Conservation (phyloP, 2,888 invertebrate genomes). For the Napeogenes inachia region DNA sequence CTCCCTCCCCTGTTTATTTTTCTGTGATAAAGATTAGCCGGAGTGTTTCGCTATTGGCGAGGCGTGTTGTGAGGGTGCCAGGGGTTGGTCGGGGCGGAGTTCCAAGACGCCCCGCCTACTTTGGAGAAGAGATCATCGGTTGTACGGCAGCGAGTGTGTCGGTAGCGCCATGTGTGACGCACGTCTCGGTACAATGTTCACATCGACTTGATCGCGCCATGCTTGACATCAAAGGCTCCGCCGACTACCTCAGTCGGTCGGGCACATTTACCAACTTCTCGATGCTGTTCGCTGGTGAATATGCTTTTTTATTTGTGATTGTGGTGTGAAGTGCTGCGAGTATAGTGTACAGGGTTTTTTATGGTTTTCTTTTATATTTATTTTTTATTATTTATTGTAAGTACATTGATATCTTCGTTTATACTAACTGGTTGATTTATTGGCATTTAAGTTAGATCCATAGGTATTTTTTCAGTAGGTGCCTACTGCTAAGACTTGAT, state of each 20-base stretch:
- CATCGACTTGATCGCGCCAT: conserved; percentile 71
- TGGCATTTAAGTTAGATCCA: background rate
- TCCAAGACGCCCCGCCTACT: conserved; percentile 46
- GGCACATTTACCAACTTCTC: conserved; percentile 96
- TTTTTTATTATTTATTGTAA: conserved; percentile 15
- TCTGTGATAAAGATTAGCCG: conserved; percentile 76
- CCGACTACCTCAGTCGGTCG: conserved; percentile 93
- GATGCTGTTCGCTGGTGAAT: conserved; percentile 95
- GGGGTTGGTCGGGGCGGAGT: conserved; percentile 40
- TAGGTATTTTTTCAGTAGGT: no score
- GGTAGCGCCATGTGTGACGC: conserved; percentile 50
- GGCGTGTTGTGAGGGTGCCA: conserved; percentile 48
- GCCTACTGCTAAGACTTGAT: background rate
- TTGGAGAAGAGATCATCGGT: conserved; percentile 41
- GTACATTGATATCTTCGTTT: conserved; percentile 10
- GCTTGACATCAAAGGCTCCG: conserved; percentile 95
- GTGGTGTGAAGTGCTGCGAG: conserved; percentile 44
- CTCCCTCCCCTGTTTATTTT: conserved; percentile 76
- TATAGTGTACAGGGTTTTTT: conserved; percentile 15
- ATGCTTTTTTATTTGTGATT: conserved; percentile 48
- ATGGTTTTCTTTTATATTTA: conserved; percentile 11
- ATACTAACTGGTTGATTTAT: background rate
- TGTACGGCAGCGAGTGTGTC: conserved; percentile 34
- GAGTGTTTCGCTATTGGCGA: conserved; percentile 69
- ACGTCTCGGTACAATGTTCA: conserved; percentile 50